A percentile compares a stretch with the other conserved stretches of the same genome.
phyloP scores from a whole-genome alignment of 30 jellyfish, hydroid and myxozoan species.

The Catostylus mosaicus region DNA sequence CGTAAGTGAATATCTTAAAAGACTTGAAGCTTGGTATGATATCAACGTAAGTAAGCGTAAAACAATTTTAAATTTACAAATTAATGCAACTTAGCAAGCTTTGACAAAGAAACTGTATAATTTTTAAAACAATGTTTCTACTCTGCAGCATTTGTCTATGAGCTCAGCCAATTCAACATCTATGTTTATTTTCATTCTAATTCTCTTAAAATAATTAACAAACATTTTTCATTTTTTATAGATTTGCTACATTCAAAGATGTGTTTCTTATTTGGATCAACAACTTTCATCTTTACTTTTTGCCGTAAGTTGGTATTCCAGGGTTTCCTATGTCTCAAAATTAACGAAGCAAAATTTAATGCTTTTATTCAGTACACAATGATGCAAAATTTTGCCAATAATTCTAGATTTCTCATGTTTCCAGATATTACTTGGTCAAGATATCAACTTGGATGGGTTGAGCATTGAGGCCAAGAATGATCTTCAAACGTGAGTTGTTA shows the following conservation, averaged over 20 bases:
- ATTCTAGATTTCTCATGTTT: too few relatives aligned
- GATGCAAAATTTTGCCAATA: too few relatives aligned
- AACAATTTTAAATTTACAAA: too few relatives aligned
- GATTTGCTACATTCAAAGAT: conserved; percentile 66
- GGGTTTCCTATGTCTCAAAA: too few relatives aligned
- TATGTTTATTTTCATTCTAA: neutral
- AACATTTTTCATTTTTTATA: neutral
- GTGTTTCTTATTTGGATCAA: conserved; percentile 29
- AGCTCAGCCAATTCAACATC: neutral
- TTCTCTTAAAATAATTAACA: too few relatives aligned
- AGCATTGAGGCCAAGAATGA: conserved; percentile 42
- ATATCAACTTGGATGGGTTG: conserved; percentile 16
- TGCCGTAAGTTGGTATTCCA: conserved; percentile 23
- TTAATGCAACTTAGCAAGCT: too few relatives aligned
- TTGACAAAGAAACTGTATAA: too few relatives aligned
- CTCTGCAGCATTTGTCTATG: neutral
- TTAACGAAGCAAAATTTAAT: too few relatives aligned
- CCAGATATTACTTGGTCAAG: conserved; percentile 64
- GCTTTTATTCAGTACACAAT: too few relatives aligned
- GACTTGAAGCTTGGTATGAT: conserved; percentile 91
- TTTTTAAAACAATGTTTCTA: neutral
- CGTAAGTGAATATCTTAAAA: conserved; percentile 87
- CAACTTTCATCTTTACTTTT: conserved; percentile 32
- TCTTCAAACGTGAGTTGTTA: conserved; percentile 44
- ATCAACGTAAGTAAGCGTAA: conserved; percentile 78